Evolutionary conservation across 2,888 invertebrate genomes (phyloP).

Genomic region (Volucella bombylans): DNA sequence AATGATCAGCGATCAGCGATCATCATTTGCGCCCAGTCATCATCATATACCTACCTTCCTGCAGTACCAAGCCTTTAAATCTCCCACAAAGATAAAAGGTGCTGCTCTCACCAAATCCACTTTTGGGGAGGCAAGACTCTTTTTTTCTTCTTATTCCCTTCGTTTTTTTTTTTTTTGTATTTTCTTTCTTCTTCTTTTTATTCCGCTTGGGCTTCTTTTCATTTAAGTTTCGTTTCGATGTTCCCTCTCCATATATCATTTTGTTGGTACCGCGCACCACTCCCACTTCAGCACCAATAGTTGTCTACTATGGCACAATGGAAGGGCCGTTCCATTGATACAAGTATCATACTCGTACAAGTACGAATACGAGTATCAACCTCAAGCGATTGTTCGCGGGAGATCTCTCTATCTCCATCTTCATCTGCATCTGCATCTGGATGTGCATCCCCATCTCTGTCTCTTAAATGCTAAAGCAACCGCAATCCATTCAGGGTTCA

Average conservation of each 20-base stretch:
- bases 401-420: constrained; percentile 16
- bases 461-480: constrained; percentile 45
- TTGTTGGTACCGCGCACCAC: constrained; percentile 45
- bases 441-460: constrained; percentile 37
- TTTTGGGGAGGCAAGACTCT: constrained; percentile 62
- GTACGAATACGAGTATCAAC: constrained; percentile 24
- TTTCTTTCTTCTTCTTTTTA: background rate
- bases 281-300: constrained; percentile 50
- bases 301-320: constrained; percentile 35
- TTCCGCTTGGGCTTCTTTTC: no score
- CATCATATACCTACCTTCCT: constrained; percentile 40
- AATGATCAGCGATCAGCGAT: constrained; percentile 21
- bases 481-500: constrained; percentile 60
- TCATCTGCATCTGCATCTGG: no score
- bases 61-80: constrained; percentile 70
- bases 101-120: constrained; percentile 69
- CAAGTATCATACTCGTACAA: background rate
- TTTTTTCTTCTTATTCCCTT: background rate
- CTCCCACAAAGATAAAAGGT: constrained; percentile 73
- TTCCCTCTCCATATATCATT: constrained; percentile 70
- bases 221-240: constrained; percentile 17
- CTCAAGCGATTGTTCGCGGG: constrained; percentile 53
- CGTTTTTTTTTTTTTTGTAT: background rate
- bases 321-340: constrained; percentile 68
- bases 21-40: constrained; percentile 72